phyloP scores from a whole-genome alignment of 2,888 invertebrate species.

The Hanleya hanleyi region DNA sequence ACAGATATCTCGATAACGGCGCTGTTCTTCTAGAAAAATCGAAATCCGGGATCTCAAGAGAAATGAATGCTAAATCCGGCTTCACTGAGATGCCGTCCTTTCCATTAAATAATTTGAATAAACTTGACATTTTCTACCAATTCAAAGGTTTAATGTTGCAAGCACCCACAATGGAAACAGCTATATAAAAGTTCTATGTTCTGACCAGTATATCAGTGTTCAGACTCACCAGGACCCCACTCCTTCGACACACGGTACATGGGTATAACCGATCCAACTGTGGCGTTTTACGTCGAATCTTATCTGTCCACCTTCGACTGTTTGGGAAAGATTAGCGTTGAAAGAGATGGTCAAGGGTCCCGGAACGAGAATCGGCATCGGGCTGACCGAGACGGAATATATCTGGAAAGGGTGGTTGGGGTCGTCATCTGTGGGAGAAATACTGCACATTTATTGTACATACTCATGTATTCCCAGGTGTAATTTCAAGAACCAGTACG shows the following conservation, averaged over 20 bases:
- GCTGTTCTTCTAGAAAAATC: too few species aligned
- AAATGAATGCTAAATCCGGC: too few species aligned
- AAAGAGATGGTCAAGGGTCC: not conserved
- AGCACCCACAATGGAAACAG: too few species aligned
- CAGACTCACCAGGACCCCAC: not conserved
- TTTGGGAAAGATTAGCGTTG: not conserved
- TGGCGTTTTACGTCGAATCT: not conserved
- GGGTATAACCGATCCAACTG: not conserved
- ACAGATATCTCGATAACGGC: too few species aligned
- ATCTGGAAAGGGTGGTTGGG: not conserved
- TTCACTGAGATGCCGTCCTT: too few species aligned
- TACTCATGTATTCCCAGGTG: too few species aligned
- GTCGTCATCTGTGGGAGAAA: not conserved
- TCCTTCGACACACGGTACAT: not conserved
- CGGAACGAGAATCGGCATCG: not conserved
- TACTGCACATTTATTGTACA: not conserved
- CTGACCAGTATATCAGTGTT: not conserved
- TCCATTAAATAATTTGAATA: too few species aligned
- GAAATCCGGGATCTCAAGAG: too few species aligned
- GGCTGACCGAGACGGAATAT: not conserved
- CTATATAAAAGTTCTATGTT: too few species aligned
- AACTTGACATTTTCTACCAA: too few species aligned
- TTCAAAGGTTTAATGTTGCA: too few species aligned
- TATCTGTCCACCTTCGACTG: not conserved
- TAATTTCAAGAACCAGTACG: too few species aligned